Evolutionary conservation across 2,113 vertebrate genomes (phyloP), one percentile per base, ranked within the genome.

Genomic region (Oxygymnocypris stewartii): DNA sequence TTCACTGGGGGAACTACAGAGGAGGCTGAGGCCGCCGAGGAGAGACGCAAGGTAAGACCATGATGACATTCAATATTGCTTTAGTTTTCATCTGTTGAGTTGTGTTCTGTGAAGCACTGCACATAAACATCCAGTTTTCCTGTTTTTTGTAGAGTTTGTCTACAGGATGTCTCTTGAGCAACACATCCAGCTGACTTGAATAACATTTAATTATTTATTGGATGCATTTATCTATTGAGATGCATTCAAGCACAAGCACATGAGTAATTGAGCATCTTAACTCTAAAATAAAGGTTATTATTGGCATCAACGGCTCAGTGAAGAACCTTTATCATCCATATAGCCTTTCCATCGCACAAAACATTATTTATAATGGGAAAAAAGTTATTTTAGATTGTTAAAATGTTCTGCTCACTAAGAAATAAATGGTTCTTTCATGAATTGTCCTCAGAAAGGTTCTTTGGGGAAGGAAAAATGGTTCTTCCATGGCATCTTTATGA

Each of bases 1-100:
- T 67, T 98, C 96, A 67, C 90, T 97, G 92, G 95, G 96, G 86
- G 96, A 97, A 81, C 92, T 98, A 84, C 96, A 97, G 93, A 96
- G 94, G 92, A 94, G 96, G 89, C 93, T 97, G 94, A 97, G 90
- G 97, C 96, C 18, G 97, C 97, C 0, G 96, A 97, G 79, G 95
- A 96, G 88, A 95, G 97, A 88, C 95, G 96, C 91, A 97, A 96
- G 96, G 97, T 96, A 91, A 93, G 78, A 37, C 18, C 35, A 71
- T 51, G 16, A 42, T 4, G n/a, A 13, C 11, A 35, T 63, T 76
- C n/a, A 31, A 76, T 28, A 44, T 0, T 6, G 10, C 40, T 75
- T 14, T 44, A 44, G 2, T 73, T 20, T 54, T 61, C 59, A 73
- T 73, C 0, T 40, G 6, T 23, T 23, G 3, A 40, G 16, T 40